Evolutionary conservation across 2,888 invertebrate genomes (phyloP), one percentile per base, ranked within the genome.

Genomic region (Drosophila dives): DNA sequence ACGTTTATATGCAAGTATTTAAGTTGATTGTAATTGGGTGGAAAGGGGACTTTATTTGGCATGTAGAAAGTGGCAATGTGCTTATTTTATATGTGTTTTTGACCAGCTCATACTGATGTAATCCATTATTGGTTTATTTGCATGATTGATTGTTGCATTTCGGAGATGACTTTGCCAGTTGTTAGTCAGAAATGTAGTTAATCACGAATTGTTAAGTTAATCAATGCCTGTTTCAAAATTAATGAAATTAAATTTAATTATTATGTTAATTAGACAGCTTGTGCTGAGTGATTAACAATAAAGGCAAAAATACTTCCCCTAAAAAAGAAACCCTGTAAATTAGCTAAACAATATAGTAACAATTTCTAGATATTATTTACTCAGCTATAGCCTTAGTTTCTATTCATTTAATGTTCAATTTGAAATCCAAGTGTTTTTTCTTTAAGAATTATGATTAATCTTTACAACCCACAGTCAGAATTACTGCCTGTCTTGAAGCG

Each of bases 1-100:
- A 72, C 75, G 77, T 56, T 74, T 50, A 64, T 64, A 59, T 53
- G 80, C 73, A 71, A 83, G 75, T 75, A 83, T 73, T 72, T 64
- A 66, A 74, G 77, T 77, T 75, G 72, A 50, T 64, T 70, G 66
- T 76, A 72, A 78, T 79, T 72, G 70, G 17, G 17, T 42, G 62
- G 23, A 55, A 59, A 48, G 51, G 55, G 53, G 20, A 29, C 36
- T 50, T 60, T 61, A 36, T 58, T 29, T 45, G 53, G 54, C 7
- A 8, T 10, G 32, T 60, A 59, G 77, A 75, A 68, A 75, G 76
- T 75, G 20, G 6, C 36, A 40, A 48, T 12, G 15, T 26, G 15
- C 29, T 64, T 55, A 36, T 15, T 36, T 62, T 17, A 20, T 45
- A 15, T 23, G 23, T 53, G 10, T 29, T 33, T 64, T 53, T 33